Evolutionary conservation across 2,888 invertebrate genomes (phyloP), one percentile per base, ranked within the genome.

Genomic region (Meta bourneti): DNA sequence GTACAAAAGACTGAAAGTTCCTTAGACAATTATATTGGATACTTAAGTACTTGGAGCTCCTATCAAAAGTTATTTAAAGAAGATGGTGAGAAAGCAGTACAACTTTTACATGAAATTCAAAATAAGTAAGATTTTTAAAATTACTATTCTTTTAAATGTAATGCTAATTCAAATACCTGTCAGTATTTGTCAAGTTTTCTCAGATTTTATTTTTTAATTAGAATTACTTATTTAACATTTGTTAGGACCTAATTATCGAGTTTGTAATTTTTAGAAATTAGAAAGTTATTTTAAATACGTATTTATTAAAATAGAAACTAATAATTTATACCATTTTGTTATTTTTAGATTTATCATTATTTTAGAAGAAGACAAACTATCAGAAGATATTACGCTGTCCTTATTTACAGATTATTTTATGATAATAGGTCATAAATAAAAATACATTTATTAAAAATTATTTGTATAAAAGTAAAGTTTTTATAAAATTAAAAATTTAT

Each of bases 41-140:
- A 93, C 71, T 51, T 93, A 6, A 86, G 79, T 19, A 90, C 93
- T 16, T 93, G 93, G 93, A 93, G 92, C 49, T 88, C 91, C 0
- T 93, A 91, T 86, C 89, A 93, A 77, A 92, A 87, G 16, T 79
- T 93, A 16, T 72, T 51, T 0, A 85, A 78, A n/a, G 74, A 84
- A n/a, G 78, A 93, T 52, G 11, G 87, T 71, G 51, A 87, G 20
- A 80, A 72, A n/a, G 93, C 91, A 11, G 49, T 83, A 6, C 20
- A 52, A 34, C 70, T 93, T 8, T 69, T 92, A 11, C 54, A 61
- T 0, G 74, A 83, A n/a, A 69, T 93, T 52, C 77, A 92, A 54
- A 74, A 52, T 0, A 72, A 79, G 91, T 91, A 78, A 87, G 85
- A 74, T 13, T 34, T 74, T 52, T 51, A 83, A 74, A 20, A 34